These are phyloP conservation scores for Dasyornis broadbenti DNA, from an alignment of 2,113 vertebrate species.

Conservation along the genomic window DNA sequence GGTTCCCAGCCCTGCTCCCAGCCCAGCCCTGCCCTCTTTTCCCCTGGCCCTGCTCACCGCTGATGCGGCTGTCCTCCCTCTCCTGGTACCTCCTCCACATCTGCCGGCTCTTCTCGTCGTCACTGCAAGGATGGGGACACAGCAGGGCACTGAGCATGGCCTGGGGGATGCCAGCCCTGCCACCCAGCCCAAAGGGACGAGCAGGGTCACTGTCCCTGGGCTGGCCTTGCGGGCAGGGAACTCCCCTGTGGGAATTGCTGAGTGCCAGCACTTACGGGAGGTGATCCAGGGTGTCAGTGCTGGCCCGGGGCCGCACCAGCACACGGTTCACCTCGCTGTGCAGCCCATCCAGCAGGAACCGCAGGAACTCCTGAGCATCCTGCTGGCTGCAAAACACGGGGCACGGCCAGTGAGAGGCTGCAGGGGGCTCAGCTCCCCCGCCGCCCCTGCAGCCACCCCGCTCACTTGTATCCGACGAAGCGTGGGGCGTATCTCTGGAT, in stretches of 20 bases:
- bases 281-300: constrained; percentile 81
- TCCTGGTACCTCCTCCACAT: constrained; percentile 95
- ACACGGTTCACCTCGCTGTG: constrained; percentile 93
- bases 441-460: fast-evolving
- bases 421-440: neutral
- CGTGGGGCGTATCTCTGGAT: constrained; percentile 92
- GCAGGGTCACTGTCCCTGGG: fast-evolving
- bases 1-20: fast-evolving
- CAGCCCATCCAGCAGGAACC: constrained; percentile 90
- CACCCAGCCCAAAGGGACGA: neutral
- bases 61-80: constrained; percentile 92
- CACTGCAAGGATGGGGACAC: constrained; percentile 67
- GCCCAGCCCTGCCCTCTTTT: neutral
- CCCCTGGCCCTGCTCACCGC: constrained; percentile 73
- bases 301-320: constrained; percentile 70
- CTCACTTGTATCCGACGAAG: constrained; percentile 94
- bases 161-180: fast-evolving
- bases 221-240: neutral
- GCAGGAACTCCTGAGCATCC: constrained; percentile 94
- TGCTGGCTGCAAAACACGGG: constrained; percentile 80
- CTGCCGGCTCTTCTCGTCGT: constrained; percentile 87
- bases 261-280: constrained; percentile 79
- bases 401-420: neutral
- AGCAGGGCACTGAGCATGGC: neutral
- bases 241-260: fast-evolving